Evolutionary conservation across 2,113 vertebrate genomes (phyloP).

Genomic region (Anhinga rufa): DNA sequence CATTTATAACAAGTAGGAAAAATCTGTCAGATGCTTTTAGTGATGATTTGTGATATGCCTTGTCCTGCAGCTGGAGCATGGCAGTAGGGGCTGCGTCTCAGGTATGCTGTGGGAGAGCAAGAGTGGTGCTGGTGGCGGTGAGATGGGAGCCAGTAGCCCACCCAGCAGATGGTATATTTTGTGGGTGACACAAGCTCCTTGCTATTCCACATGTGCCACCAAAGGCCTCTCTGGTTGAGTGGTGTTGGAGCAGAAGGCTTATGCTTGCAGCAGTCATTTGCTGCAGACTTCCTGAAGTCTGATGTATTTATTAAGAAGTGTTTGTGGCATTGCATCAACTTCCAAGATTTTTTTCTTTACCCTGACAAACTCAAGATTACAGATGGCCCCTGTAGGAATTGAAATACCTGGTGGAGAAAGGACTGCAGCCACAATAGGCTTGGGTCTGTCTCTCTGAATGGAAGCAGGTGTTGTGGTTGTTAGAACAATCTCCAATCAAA

Average conservation of each 20-base stretch:
- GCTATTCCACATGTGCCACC: neutral
- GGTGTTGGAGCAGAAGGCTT: neutral
- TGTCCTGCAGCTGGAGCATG: neutral
- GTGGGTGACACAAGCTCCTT: neutral
- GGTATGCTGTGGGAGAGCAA: neutral
- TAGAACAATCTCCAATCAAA: neutral
- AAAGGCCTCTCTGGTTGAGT: neutral
- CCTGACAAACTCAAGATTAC: neutral
- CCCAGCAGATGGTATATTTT: neutral
- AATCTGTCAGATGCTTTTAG: neutral
- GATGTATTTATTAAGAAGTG: neutral
- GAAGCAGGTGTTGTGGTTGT: neutral
- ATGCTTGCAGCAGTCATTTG: neutral
- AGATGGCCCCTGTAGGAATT: neutral
- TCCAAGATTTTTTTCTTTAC: neutral
- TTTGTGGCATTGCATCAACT: neutral
- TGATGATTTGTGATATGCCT: neutral
- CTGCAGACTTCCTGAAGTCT: neutral
- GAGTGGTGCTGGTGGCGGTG: neutral
- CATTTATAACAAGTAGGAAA: neutral
- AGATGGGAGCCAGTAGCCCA: neutral
- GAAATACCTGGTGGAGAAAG: neutral
- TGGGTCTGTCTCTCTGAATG: neutral
- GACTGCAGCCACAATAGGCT: neutral
- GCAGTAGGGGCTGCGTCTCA: neutral